Evolutionary conservation across 2,113 vertebrate genomes (phyloP), one percentile per base, ranked within the genome.

Genomic region (Misgurnus mizolepis): DNA sequence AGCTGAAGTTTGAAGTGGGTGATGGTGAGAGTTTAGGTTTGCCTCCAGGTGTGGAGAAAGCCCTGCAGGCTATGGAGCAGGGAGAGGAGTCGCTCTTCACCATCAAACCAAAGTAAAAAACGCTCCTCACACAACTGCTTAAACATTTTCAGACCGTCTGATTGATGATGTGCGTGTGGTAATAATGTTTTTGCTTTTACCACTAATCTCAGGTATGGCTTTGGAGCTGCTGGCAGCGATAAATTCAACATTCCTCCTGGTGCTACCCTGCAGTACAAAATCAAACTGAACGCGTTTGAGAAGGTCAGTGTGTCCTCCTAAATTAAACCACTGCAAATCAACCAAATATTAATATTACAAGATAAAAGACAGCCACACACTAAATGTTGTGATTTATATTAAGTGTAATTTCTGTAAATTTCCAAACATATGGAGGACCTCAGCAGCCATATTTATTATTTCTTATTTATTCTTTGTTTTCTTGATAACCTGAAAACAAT

Each of bases 51-150:
- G 90, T 97, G 85, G 97, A 99, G 91, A 96, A 94, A 82, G 95
- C 94, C 6, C 91, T 99, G 74, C 95, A 94, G 78, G 93, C 94
- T 83, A 99, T 99, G 98, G 96, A 99, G 84, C 94, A 99, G 80
- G 95, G 89, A 0, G 98, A 99, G 85, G 95, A 95, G 82, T 93
- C 96, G 0, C 77, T 96, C 18, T 93, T 99, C 76, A 93, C 89
- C 76, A 91, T 99, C 66, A 96, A 94, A 80, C 92, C 97, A 39
- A 98, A 93, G 98, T 99, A 93, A 58, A 70, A 34, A 58, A 7
- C 79, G 2, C 9, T 9, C 45, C 12, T 27, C n/a, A 45, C 6
- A 40, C 27, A 10, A 2, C 17, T 6, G 39, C 18, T 3, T 3
- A 15, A 53, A 15, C 0, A 4, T 12, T 4, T 14, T 45, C n/a